These are phyloP conservation scores for Euphonia xanthogaster DNA, from an alignment of 2,797 vertebrate species.

Conservation along the genomic window DNA sequence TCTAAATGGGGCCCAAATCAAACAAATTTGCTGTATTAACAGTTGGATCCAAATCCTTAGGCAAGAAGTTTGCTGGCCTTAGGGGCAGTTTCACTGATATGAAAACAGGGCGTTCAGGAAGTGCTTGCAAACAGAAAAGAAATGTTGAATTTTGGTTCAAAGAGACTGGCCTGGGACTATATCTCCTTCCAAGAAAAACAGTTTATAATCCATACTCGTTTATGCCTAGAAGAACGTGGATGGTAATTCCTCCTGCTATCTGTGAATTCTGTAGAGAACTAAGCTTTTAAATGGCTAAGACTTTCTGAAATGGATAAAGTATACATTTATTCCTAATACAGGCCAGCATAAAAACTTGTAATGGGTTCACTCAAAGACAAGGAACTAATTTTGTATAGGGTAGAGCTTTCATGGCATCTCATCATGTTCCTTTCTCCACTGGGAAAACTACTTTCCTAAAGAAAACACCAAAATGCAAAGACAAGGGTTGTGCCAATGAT, in stretches of 20 bases:
- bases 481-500: fast-evolving
- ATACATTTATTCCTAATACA: neutral
- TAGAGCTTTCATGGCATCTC: neutral
- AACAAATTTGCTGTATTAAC: neutral
- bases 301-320: neutral
- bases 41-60: neutral
- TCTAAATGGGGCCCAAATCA: neutral
- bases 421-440: neutral
- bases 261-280: neutral
- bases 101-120: neutral
- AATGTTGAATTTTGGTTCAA: neutral
- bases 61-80: neutral
- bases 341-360: neutral
- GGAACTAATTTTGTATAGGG: neutral
- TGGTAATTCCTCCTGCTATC: neutral
- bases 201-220: neutral
- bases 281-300: neutral
- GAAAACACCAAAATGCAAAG: neutral
- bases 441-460: neutral
- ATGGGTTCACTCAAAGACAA: neutral
- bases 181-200: neutral
- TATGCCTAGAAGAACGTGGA: neutral
- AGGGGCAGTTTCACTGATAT: neutral
- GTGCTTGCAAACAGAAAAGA: neutral
- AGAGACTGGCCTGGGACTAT: neutral